Evolutionary conservation across 2,888 invertebrate genomes (phyloP).

Genomic region (Cylloceria caligata): DNA sequence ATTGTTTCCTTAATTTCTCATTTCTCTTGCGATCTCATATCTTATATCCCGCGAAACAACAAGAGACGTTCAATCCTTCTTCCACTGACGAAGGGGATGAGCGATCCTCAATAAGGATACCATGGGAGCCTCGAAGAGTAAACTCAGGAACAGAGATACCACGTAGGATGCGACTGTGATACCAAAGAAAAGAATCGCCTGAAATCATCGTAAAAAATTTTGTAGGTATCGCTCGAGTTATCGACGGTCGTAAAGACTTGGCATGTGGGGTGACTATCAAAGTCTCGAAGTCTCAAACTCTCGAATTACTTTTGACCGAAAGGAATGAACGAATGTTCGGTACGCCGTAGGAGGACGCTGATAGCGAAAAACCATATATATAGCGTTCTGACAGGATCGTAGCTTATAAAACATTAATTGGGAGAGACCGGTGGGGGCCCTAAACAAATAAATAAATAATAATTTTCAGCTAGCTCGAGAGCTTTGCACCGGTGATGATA

Average conservation of each 20-base stretch:
- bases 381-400: no score
- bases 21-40: neutral
- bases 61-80: slow-evolving; percentile 55
- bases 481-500: no score
- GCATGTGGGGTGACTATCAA: no score
- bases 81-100: slow-evolving; percentile 81
- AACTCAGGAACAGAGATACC: slow-evolving; percentile 85
- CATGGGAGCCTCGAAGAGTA: slow-evolving; percentile 88
- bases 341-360: no score
- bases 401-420: no score
- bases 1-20: slow-evolving; percentile 15
- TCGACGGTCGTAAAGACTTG: slow-evolving; percentile 32
- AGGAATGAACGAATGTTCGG: no score
- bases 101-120: slow-evolving; percentile 86
- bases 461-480: no score
- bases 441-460: no score
- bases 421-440: no score
- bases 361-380: no score
- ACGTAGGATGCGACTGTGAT: slow-evolving; percentile 84
- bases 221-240: slow-evolving; percentile 3
- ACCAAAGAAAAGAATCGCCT: slow-evolving; percentile 87
- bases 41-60: neutral
- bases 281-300: no score
- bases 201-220: slow-evolving; percentile 68
- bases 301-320: no score